Conservation (phyloP, 2,113 vertebrate species). For the Eubucco bourcierii region DNA sequence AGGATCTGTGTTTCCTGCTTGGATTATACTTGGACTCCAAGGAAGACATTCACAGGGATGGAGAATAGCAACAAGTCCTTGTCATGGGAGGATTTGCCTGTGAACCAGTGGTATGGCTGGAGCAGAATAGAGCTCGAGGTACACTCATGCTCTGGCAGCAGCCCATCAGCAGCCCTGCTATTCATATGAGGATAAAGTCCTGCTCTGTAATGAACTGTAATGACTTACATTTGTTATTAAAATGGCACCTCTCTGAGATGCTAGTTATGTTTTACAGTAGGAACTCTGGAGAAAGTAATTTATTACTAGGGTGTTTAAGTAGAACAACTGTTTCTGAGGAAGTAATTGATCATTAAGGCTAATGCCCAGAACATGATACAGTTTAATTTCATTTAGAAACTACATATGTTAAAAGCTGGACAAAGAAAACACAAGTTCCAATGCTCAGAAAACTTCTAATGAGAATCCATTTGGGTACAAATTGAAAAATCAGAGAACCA, state of each 20-base stretch:
- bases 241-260: background rate
- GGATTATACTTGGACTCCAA: background rate
- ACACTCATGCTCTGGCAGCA: background rate
- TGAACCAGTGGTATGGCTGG: background rate
- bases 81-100: background rate
- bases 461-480: background rate
- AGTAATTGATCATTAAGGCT: conserved; percentile 24
- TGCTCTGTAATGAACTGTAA: background rate
- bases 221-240: background rate
- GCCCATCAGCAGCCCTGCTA: background rate
- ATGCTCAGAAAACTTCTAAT: background rate
- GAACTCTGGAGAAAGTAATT: background rate
- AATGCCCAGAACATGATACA: background rate
- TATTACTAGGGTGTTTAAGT: conserved; percentile 35
- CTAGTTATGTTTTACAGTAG: background rate
- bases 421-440: background rate
- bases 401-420: background rate
- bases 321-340: background rate
- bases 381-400: conserved; percentile 30
- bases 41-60: background rate
- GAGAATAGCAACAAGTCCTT: background rate
- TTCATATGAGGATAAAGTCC: background rate
- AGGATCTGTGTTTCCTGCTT: background rate
- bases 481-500: background rate
- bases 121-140: background rate